Conservation (phyloP, 2,888 invertebrate genomes). For the Xylota segnis region DNA sequence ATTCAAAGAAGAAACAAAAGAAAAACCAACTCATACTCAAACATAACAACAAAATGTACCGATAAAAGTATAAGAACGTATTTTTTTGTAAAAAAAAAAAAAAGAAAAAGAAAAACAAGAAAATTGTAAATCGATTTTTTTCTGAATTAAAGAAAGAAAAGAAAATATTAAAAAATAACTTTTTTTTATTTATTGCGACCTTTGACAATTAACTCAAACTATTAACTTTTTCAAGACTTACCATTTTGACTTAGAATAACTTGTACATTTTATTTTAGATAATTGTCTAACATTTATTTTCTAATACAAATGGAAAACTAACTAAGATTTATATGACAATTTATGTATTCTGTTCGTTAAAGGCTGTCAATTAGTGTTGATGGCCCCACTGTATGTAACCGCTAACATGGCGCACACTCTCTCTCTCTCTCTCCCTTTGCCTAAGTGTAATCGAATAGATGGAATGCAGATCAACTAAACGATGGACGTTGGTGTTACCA, state of each 20-base stretch:
- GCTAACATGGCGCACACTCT: not conserved
- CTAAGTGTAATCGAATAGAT: not conserved
- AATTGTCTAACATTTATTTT: not conserved
- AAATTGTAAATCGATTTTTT: conserved; percentile 72
- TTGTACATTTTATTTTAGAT: conserved; percentile 7
- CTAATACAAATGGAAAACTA: conserved; percentile 11
- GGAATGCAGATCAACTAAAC: not conserved
- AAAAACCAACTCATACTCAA: conserved; percentile 28
- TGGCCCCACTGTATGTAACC: not conserved
- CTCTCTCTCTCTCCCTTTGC: no score
- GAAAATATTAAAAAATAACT: conserved; percentile 48
- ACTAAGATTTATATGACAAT: conserved; percentile 4
- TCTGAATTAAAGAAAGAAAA: conserved; percentile 69
- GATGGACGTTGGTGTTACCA: not conserved
- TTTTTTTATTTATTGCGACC: conserved; percentile 47
- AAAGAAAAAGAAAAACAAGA: conserved; percentile 27
- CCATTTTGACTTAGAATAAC: conserved; percentile 16
- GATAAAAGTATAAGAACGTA: conserved; percentile 55
- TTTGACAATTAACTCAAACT: conserved; percentile 48
- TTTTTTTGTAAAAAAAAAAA: conserved; percentile 60
- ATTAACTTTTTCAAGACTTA: conserved; percentile 16
- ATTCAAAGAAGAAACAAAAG: conserved; percentile 4
- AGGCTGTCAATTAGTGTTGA: not conserved
- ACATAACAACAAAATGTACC: conserved; percentile 54
- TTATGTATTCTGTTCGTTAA: not conserved